Conservation (phyloP, 2,797 vertebrate genomes). For the Rallus crepitans region DNA sequence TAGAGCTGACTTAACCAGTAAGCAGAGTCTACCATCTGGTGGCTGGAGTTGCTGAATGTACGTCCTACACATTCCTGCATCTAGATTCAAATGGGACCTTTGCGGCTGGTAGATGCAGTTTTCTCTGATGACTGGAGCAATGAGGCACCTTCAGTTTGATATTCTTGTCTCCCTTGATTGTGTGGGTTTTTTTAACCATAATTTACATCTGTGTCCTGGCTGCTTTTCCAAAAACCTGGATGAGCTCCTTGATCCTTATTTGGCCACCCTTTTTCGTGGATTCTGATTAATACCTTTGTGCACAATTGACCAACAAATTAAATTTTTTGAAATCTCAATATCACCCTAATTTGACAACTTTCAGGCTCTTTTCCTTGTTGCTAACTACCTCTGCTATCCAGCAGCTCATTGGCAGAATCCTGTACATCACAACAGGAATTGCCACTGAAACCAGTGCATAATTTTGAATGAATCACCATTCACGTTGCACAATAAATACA, state of each 20-base stretch:
- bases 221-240: background rate
- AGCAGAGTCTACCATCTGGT: constrained; percentile 78
- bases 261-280: background rate
- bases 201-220: background rate
- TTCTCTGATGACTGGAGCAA: background rate
- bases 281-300: background rate
- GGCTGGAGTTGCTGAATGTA: constrained; percentile 67
- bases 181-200: background rate
- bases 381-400: background rate
- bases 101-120: background rate
- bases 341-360: background rate
- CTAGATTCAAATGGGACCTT: constrained; percentile 34
- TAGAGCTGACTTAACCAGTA: constrained; percentile 73
- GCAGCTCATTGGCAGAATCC: background rate
- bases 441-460: background rate
- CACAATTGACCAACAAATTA: background rate
- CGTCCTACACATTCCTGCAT: constrained; percentile 24
- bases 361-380: background rate
- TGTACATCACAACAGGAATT: background rate
- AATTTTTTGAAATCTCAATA: background rate
- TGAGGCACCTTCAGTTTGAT: background rate
- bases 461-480: background rate
- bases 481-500: background rate
- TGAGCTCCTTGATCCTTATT: background rate
- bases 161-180: background rate